Base-by-base conservation (phyloP, 2,797 vertebrate genomes). In the Bovichtus diacanthus region DNA sequence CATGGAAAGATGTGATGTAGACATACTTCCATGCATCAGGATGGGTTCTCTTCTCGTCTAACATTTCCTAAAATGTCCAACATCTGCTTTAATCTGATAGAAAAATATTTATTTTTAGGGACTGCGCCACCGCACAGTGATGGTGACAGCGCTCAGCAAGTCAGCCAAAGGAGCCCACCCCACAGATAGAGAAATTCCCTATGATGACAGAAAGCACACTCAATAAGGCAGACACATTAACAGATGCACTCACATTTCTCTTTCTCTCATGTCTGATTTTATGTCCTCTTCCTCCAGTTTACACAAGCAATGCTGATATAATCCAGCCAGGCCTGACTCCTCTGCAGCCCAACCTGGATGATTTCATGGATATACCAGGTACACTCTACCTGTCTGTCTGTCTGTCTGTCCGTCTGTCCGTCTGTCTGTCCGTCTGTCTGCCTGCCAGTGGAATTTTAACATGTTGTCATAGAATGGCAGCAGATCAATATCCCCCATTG, bases 301-400 rank as follows among this genome's bases (percentile, higher is more conserved):
- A 99, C 63, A 91, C 95, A 0, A 96, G 94, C 88, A 99, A 99
- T 11, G 98, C 98, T 65, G 98, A 99, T 79, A 97, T 99, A 92
- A 99, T 99, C 90, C 98, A 99, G 89, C 98, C 98, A 0, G 98
- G 96, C 68, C 87, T 99, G 90, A 96, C 96, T 0, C 97, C 97
- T 0, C 94, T 99, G 76, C 98, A 99, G 92, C 97, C 97, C 81
- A 99, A 94, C 88, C 89, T 99, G 80, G 98, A 99, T 16, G 98
- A 99, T 64, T 96, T 97, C 87, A 97, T 99, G 97, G 98, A 99
- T 60, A 97, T 97, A 85, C 96, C 97, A 92, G 98, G 98, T 99
- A 95, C 81, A 54, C 4, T 53, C 34, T 75, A 31, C 60, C 15
- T 73, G 11, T 56, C 29, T 34, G 6, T 36, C 47, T 13, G 13